Conservation (phyloP, 2,888 invertebrate species). For the Tiliacea aurago region DNA sequence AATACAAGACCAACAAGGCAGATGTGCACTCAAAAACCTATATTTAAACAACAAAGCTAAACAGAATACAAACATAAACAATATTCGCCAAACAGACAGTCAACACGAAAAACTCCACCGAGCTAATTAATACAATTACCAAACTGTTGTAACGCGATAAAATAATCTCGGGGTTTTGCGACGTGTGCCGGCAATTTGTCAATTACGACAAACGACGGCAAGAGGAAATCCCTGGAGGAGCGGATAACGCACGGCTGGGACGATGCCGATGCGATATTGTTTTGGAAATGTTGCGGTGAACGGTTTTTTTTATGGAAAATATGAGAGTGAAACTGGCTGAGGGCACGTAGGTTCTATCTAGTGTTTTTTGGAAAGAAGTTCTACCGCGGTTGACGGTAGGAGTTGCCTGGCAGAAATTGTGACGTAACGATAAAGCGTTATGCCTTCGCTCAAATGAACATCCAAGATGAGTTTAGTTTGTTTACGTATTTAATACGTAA, state of each 20-base stretch:
- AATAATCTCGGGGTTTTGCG: conserved; percentile 56
- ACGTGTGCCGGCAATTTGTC: conserved; percentile 60
- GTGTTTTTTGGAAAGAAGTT: background rate
- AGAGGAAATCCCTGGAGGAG: conserved; percentile 45
- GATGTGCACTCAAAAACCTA: background rate
- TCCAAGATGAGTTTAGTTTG: too few relatives aligned
- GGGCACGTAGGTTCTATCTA: background rate
- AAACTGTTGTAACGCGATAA: conserved; percentile 63
- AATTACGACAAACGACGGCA: conserved; percentile 60
- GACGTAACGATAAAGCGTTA: too few relatives aligned
- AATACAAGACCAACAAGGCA: conserved; percentile 10
- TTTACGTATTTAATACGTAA: too few relatives aligned
- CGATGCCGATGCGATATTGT: conserved; percentile 17
- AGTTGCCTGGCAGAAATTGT: too few relatives aligned
- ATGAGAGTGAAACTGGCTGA: background rate
- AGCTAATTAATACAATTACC: conserved; percentile 65
- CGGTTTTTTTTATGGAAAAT: background rate
- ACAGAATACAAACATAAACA: conserved; percentile 15
- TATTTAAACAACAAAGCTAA: background rate
- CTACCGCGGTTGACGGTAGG: too few relatives aligned
- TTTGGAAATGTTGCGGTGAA: conserved; percentile 18
- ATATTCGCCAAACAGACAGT: conserved; percentile 26
- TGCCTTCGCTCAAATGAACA: too few relatives aligned
- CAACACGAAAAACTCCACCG: conserved; percentile 34
- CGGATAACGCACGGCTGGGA: conserved; percentile 40